These are phyloP conservation scores for Amblyraja radiata DNA, from an alignment of 2,797 vertebrate species.

Conservation along the genomic window DNA sequence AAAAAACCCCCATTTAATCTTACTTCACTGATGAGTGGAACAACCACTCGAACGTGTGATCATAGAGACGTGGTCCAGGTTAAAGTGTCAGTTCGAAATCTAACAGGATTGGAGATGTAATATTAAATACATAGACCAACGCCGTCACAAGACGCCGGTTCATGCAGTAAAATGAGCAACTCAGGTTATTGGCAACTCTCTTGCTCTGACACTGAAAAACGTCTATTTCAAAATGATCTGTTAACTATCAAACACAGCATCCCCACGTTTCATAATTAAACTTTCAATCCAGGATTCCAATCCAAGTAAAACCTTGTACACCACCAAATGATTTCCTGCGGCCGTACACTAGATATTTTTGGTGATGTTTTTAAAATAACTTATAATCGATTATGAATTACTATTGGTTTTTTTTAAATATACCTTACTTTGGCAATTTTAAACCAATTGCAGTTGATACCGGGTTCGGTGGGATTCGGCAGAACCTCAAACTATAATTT, in stretches of 20 bases:
- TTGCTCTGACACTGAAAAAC: not conserved
- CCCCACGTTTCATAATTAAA: not conserved
- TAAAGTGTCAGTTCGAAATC: not conserved
- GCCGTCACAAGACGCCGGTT: not conserved
- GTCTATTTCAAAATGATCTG: conserved; percentile 16
- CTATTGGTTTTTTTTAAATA: not conserved
- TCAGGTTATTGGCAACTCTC: not conserved
- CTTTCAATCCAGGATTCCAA: not conserved
- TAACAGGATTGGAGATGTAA: not conserved
- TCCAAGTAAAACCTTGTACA: not conserved
- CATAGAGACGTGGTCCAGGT: not conserved
- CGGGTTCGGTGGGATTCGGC: not conserved
- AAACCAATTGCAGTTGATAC: conserved; percentile 48
- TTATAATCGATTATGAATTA: not conserved
- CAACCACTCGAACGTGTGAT: no score
- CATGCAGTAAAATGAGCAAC: not conserved
- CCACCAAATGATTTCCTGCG: not conserved
- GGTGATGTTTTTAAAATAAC: not conserved
- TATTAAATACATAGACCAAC: no score
- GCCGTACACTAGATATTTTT: not conserved
- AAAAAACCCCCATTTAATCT: not conserved
- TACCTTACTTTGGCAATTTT: not conserved
- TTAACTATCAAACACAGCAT: not conserved
- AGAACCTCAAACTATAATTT: conserved; percentile 3
- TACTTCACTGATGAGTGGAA: not conserved